Conservation (phyloP, 2,113 vertebrate genomes). For the Tamias sibiricus region DNA sequence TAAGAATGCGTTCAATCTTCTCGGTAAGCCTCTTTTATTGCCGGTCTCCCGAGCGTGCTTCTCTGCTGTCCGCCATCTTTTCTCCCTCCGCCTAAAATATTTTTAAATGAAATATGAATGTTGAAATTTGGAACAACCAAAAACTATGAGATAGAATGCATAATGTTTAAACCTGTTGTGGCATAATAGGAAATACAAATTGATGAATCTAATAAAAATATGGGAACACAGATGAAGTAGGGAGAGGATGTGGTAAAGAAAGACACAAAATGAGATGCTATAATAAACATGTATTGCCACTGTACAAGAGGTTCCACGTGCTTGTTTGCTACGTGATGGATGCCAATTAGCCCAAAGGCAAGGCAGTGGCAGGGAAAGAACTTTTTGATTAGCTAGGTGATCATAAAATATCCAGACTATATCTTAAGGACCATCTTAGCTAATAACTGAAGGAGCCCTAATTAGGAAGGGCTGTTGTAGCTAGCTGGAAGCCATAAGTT, state of each 20-base stretch:
- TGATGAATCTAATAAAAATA: slow-evolving; percentile 10
- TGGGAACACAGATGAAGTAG: neutral
- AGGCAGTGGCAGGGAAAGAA: neutral
- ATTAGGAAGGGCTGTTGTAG: no score
- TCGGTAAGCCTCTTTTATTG: no score
- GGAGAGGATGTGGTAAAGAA: neutral
- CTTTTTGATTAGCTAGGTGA: neutral
- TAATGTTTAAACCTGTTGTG: neutral
- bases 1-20: no score
- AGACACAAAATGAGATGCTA: neutral
- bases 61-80: no score
- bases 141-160: neutral
- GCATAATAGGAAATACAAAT: neutral
- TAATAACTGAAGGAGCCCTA: no score
- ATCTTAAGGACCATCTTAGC: neutral
- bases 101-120: neutral
- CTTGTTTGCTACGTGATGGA: neutral
- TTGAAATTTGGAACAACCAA: neutral
- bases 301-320: neutral
- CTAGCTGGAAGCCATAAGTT: no score
- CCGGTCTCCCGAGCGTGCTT: no score
- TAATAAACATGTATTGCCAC: neutral
- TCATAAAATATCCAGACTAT: neutral
- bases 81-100: no score
- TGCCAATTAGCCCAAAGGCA: neutral